phyloP scores from a whole-genome alignment of 1,140 invertebrate genomes.

The Plectrocnemia conspersa region DNA sequence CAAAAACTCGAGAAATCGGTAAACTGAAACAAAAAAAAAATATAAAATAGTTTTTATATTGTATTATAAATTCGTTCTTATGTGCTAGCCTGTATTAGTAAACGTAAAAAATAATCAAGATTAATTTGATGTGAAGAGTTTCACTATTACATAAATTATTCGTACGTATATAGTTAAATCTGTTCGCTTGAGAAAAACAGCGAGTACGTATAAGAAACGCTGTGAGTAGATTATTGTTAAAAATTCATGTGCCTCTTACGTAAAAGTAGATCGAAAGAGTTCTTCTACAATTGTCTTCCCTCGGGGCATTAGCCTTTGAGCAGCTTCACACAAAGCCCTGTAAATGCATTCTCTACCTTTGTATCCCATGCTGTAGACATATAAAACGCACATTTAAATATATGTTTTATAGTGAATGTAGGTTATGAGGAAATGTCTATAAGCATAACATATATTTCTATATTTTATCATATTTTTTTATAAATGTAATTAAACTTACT shows the following conservation, averaged over 20 bases:
- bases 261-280: constrained; percentile 64
- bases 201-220: background rate
- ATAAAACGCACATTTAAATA: background rate
- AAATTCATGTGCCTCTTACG: constrained; percentile 50
- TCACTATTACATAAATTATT: background rate
- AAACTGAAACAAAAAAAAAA: constrained; percentile 51
- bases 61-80: background rate
- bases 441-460: background rate
- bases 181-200: background rate
- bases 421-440: background rate
- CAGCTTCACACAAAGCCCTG: constrained; percentile 65
- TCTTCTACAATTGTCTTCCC: constrained; percentile 65
- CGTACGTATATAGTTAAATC: background rate
- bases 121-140: background rate
- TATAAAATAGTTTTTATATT: background rate
- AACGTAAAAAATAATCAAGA: constrained; percentile 3
- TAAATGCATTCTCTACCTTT: constrained; percentile 61
- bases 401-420: background rate
- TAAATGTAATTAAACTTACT: constrained; percentile 51
- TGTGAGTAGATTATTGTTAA: background rate
- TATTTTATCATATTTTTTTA: background rate
- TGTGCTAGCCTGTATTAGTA: background rate
- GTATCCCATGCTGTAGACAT: constrained; percentile 61
- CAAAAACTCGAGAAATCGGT: constrained; percentile 57
- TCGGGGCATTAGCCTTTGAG: constrained; percentile 57